Percentiles rank a stretch among this genome's conserved stretches.
These are phyloP conservation scores for Ennomos quercinarius DNA, from an alignment of 2,888 invertebrate species.

Conservation along the genomic window DNA sequence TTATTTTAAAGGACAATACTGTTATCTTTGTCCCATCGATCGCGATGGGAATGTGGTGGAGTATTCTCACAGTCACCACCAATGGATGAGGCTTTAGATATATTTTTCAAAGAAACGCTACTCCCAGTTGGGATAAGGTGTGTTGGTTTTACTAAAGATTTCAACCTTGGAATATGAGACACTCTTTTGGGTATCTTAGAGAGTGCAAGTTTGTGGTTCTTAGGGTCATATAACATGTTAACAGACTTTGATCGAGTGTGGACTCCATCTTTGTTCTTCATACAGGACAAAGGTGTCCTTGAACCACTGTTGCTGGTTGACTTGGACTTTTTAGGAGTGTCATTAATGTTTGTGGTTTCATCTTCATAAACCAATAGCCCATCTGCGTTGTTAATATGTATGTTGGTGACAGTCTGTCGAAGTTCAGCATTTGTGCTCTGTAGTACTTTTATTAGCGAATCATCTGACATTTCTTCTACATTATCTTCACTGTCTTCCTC, in stretches of 20 bases:
- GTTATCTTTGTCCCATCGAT: conserved; percentile 79
- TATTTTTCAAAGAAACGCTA: conserved; percentile 69
- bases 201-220: conserved; percentile 50
- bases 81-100: conserved; percentile 60
- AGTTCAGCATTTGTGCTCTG: conserved; percentile 71
- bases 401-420: conserved; percentile 51
- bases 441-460: conserved; percentile 73
- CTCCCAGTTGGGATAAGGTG: conserved; percentile 59
- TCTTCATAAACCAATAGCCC: conserved; percentile 87
- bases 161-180: conserved; percentile 78
- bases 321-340: conserved; percentile 72
- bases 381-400: conserved; percentile 69
- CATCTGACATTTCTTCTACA: conserved; percentile 81
- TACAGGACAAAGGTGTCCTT: conserved; percentile 80
- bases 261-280: conserved; percentile 76
- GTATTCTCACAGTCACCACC: conserved; percentile 80
- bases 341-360: conserved; percentile 58
- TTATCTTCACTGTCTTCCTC: conserved; percentile 58
- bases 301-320: conserved; percentile 63
- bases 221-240: conserved; percentile 69
- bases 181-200: conserved; percentile 63
- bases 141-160: conserved; percentile 65
- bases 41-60: conserved; percentile 78
- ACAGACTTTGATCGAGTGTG: conserved; percentile 77
- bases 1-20: conserved; percentile 73